Evolutionary conservation across 2,113 vertebrate genomes (phyloP).

Genomic region (Promerops cafer): DNA sequence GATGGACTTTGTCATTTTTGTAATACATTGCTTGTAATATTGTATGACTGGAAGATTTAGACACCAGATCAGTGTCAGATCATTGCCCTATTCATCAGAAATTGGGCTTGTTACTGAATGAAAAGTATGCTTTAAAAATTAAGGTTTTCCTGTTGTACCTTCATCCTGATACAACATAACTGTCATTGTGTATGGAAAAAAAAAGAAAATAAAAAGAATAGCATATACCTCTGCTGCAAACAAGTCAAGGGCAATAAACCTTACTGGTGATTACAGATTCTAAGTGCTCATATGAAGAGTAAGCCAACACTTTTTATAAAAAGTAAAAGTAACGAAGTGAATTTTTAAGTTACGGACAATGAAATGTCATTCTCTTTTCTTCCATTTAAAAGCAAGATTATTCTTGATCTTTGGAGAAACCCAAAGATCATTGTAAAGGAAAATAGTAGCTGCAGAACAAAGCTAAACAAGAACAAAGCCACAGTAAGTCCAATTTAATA

Average conservation of each 20-base stretch:
- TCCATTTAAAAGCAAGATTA: slow-evolving; percentile 4
- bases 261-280: background rate
- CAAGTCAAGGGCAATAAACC: background rate
- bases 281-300: background rate
- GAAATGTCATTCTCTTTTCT: background rate
- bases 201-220: background rate
- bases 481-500: background rate
- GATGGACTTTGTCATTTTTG: background rate
- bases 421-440: background rate
- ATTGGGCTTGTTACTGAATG: background rate
- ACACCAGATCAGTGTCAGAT: background rate
- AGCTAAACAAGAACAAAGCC: background rate
- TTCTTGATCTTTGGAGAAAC: slow-evolving; percentile 4
- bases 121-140: background rate
- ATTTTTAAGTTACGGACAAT: background rate
- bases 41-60: background rate
- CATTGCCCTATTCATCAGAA: background rate
- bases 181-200: background rate
- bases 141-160: background rate
- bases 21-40: background rate
- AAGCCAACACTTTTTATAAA: background rate
- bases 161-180: background rate
- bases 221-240: background rate
- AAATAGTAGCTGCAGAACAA: slow-evolving; percentile 1
- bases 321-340: background rate